A percentile compares a stretch with the other conserved stretches of the same genome.
Conservation (phyloP, 2,888 invertebrate species). For the Nymphalis c-album region DNA sequence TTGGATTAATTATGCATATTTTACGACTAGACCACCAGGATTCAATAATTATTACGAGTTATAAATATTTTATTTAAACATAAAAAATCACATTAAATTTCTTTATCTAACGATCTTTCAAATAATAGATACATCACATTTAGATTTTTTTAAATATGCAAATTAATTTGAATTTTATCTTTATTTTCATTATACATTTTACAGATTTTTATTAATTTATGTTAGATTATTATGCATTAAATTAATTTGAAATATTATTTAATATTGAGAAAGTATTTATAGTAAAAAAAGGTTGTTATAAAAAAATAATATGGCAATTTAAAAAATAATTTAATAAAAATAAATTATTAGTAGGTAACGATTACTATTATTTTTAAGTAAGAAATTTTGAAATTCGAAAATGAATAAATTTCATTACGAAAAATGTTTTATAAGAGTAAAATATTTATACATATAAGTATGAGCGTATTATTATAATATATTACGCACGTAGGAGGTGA, state of each 20-base stretch:
- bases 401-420: no score
- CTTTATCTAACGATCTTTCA: not conserved
- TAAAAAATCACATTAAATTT: not conserved
- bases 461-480: not conserved
- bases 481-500: slow-evolving; percentile 2
- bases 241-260: not conserved
- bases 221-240: not conserved
- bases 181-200: not conserved
- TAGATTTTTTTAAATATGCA: not conserved
- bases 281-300: no score
- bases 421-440: no score
- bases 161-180: not conserved
- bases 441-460: not conserved
- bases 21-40: slow-evolving; percentile 5
- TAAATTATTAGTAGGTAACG: no score
- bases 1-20: not conserved
- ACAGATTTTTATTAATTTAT: not conserved
- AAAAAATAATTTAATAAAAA: no score
- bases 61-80: not conserved
- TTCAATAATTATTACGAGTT: not conserved
- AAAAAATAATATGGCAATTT: no score
- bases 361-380: no score
- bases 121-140: not conserved
- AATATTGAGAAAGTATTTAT: no score
- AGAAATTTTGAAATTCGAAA: no score